Percentiles rank a stretch among this genome's conserved stretches.
Evolutionary conservation across 1,140 invertebrate species (phyloP).

Genomic region (Cheumatopsyche charites): DNA sequence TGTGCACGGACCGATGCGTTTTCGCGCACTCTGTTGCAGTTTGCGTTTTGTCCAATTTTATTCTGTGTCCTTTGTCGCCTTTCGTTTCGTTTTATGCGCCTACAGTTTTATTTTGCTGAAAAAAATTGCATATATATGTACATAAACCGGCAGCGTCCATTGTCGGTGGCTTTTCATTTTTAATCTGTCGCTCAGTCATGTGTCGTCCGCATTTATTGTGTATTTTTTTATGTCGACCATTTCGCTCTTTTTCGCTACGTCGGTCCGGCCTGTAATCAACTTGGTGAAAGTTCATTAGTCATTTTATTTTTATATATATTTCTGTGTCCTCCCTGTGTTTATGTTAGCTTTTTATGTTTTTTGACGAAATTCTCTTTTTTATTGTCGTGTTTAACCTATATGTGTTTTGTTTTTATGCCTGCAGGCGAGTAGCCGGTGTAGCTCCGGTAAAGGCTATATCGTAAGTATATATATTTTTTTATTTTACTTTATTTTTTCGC

Average conservation of each 20-base stretch:
- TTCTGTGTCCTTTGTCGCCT: neutral
- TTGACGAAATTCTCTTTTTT: slow-evolving; percentile 41
- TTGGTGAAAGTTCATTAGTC: slow-evolving; percentile 43
- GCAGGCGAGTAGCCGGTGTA: slow-evolving; percentile 84
- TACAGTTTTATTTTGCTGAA: neutral
- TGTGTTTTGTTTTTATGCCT: slow-evolving; percentile 55
- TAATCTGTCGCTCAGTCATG: slow-evolving; percentile 23
- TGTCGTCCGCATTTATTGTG: slow-evolving; percentile 3
- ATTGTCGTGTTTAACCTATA: slow-evolving; percentile 49
- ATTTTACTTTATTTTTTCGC: slow-evolving; percentile 42
- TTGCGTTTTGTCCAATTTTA: slow-evolving; percentile 17
- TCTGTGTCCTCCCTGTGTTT: slow-evolving; percentile 25
- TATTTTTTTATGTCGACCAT: slow-evolving; percentile 24
- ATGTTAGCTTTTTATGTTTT: slow-evolving; percentile 43
- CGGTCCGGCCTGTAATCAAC: slow-evolving; percentile 21
- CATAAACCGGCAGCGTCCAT: neutral
- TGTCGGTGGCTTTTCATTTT: slow-evolving; percentile 18
- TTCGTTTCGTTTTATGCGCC: neutral
- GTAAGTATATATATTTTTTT: slow-evolving; percentile 69
- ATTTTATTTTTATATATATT: slow-evolving; percentile 39
- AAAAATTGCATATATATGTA: no score
- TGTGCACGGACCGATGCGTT: slow-evolving; percentile 4
- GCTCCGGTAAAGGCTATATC: slow-evolving; percentile 88
- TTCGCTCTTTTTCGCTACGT: slow-evolving; percentile 20
- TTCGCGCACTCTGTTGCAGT: neutral